A percentile compares a stretch with the other conserved stretches of the same genome.
These are phyloP conservation scores for Ophion obscuratus DNA, from an alignment of 2,888 invertebrate genomes.

Conservation along the genomic window DNA sequence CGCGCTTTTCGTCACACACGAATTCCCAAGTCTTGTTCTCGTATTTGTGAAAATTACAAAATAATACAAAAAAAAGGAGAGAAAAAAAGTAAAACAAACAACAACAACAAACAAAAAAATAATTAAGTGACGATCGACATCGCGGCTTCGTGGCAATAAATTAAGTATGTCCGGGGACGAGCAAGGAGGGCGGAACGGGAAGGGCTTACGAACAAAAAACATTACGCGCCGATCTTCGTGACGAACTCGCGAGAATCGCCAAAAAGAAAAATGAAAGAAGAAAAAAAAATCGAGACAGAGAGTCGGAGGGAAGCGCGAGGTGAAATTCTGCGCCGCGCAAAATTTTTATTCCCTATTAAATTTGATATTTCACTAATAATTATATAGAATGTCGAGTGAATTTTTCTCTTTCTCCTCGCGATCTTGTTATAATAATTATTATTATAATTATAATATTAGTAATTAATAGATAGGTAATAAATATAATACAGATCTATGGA, in stretches of 20 bases:
- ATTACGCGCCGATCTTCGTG: conserved; percentile 61
- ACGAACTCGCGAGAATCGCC: conserved; percentile 68
- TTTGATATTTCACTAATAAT: conserved; percentile 83
- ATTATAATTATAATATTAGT: conserved; percentile 65
- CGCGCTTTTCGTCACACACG: conserved; percentile 10
- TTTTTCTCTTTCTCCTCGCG: conserved; percentile 68
- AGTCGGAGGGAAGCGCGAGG: conserved; percentile 57
- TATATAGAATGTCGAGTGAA: conserved; percentile 82
- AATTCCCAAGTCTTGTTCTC: conserved; percentile 53
- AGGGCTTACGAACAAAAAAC: conserved; percentile 40
- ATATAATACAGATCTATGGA: conserved; percentile 83
- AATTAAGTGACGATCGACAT: conserved; percentile 37
- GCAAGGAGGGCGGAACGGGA: conserved; percentile 56
- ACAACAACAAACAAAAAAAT: conserved; percentile 29
- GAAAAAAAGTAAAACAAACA: conserved; percentile 15
- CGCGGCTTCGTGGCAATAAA: conserved; percentile 67
- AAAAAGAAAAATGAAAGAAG: conserved; percentile 37
- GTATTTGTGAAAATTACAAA: conserved; percentile 28
- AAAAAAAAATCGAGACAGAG: conserved; percentile 58
- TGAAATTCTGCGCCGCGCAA: conserved; percentile 71
- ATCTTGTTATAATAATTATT: conserved; percentile 79
- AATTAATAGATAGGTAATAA: conserved; percentile 75
- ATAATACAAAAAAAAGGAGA: conserved; percentile 23
- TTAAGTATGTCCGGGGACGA: conserved; percentile 69
- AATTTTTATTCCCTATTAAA: conserved; percentile 81